Conservation (phyloP, 2,113 vertebrate genomes). For the Paraplagusia blochii region DNA sequence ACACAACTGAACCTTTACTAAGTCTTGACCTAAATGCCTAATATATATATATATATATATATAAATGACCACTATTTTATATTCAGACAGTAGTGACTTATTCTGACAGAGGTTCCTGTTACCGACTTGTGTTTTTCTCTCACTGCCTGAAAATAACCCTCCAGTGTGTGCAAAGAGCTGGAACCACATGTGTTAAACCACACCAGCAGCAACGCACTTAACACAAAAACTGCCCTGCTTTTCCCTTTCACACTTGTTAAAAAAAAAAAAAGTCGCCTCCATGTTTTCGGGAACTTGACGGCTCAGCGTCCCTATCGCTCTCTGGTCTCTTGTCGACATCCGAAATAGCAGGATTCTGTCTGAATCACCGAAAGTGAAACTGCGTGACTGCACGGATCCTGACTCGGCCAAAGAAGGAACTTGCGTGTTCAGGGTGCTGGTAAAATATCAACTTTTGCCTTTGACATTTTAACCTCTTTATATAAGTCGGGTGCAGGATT, state of each 20-base stretch:
- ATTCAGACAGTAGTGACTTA: neutral
- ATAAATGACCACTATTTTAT: neutral
- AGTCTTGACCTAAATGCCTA: no score
- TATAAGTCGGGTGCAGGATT: neutral
- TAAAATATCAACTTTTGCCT: neutral
- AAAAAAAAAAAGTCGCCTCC: slow-evolving; percentile 30
- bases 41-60: neutral
- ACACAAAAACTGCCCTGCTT: slow-evolving; percentile 48
- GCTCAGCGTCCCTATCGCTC: slow-evolving; percentile 34
- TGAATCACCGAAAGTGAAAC: slow-evolving; percentile 57
- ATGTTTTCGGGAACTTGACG: slow-evolving; percentile 69
- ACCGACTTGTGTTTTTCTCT: slow-evolving; percentile 43
- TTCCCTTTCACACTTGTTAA: slow-evolving; percentile 31
- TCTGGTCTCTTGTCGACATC: slow-evolving; percentile 24
- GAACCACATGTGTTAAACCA: slow-evolving; percentile 64
- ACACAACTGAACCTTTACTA: no score
- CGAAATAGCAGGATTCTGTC: slow-evolving; percentile 41
- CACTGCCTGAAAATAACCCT: slow-evolving; percentile 70
- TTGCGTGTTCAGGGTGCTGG: neutral
- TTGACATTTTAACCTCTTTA: neutral
- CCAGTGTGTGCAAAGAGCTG: slow-evolving; percentile 47
- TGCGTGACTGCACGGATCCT: slow-evolving; percentile 11
- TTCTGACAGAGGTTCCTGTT: slow-evolving; percentile 65
- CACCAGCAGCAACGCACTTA: slow-evolving; percentile 53
- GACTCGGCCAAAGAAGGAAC: neutral